These are phyloP conservation scores for Synanthedon vespiformis DNA, from an alignment of 2,888 invertebrate genomes.

Conservation along the genomic window DNA sequence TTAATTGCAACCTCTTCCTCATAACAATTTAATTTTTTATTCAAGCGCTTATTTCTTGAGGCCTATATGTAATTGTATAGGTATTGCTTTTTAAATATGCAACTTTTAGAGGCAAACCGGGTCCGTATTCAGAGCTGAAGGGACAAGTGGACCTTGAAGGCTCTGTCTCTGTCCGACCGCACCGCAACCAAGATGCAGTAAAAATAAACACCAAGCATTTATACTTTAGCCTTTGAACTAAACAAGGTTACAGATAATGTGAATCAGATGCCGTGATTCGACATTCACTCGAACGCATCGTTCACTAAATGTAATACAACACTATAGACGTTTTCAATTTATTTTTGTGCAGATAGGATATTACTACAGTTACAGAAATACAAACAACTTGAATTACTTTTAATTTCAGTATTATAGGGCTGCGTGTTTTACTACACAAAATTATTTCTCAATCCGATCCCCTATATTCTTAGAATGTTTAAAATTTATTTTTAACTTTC, in stretches of 20 bases:
- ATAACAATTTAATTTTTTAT: constrained; percentile 24
- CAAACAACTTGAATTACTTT: not conserved
- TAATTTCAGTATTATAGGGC: not conserved
- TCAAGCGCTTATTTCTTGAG: constrained; percentile 13
- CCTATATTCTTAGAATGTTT: not conserved
- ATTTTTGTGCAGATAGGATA: constrained; percentile 9
- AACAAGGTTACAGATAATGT: constrained; percentile 34
- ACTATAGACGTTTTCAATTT: constrained; percentile 16
- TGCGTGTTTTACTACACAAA: not conserved
- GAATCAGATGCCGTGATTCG: constrained; percentile 30
- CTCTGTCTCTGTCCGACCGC: constrained; percentile 10
- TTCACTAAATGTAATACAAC: constrained; percentile 24
- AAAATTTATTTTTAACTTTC: constrained; percentile 1
- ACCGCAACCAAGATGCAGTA: constrained; percentile 30
- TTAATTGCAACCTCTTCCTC: constrained; percentile 26
- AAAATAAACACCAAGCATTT: constrained; percentile 25
- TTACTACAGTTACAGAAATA: not conserved
- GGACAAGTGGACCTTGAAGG: constrained; percentile 49
- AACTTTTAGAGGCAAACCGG: constrained; percentile 47
- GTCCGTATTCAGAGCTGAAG: constrained; percentile 40
- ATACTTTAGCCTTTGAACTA: constrained; percentile 32
- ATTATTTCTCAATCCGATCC: constrained; percentile 3
- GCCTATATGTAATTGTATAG: constrained; percentile 12
- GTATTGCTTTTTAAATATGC: constrained; percentile 25
- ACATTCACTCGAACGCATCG: constrained; percentile 28